Conservation (phyloP, 2,888 invertebrate species). For the Cremastobaeus sp. region DNA sequence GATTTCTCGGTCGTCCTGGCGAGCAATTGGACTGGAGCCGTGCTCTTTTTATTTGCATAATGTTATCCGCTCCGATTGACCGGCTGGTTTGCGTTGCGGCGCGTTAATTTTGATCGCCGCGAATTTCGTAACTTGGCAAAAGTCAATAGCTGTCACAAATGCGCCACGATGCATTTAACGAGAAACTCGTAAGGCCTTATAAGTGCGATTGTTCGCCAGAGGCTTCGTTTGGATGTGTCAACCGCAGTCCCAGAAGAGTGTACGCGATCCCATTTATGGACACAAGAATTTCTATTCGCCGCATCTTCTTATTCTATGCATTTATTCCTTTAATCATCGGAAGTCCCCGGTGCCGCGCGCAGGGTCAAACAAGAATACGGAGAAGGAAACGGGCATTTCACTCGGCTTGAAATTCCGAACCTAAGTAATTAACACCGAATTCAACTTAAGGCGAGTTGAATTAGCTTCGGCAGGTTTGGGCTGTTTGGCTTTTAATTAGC, state of each 20-base stretch:
- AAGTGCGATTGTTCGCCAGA: slow-evolving; percentile 57
- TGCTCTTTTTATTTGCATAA: no score
- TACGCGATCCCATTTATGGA: slow-evolving; percentile 58
- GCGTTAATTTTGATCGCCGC: slow-evolving; percentile 29
- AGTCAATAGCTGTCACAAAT: slow-evolving; percentile 53
- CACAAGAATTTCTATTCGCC: slow-evolving; percentile 57
- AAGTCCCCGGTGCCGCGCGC: slow-evolving; percentile 32
- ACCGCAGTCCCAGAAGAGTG: slow-evolving; percentile 52
- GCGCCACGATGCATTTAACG: slow-evolving; percentile 52
- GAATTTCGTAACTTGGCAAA: slow-evolving; percentile 37
- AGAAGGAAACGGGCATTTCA: slow-evolving; percentile 34
- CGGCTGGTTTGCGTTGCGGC: background rate
- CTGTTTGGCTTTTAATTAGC: slow-evolving; percentile 35
- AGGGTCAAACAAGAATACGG: slow-evolving; percentile 43
- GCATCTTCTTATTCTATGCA: slow-evolving; percentile 56
- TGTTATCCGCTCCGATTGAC: background rate
- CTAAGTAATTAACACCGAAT: slow-evolving; percentile 48
- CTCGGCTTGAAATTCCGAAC: slow-evolving; percentile 38
- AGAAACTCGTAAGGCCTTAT: slow-evolving; percentile 54
- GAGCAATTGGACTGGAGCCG: no score
- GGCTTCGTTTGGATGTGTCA: slow-evolving; percentile 59
- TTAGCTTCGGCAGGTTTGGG: slow-evolving; percentile 5
- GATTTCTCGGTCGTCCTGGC: no score
- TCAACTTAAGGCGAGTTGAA: slow-evolving; percentile 23
- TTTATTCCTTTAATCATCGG: slow-evolving; percentile 61